Conservation (phyloP, 2,797 vertebrate species). For the Podargus strigoides region DNA sequence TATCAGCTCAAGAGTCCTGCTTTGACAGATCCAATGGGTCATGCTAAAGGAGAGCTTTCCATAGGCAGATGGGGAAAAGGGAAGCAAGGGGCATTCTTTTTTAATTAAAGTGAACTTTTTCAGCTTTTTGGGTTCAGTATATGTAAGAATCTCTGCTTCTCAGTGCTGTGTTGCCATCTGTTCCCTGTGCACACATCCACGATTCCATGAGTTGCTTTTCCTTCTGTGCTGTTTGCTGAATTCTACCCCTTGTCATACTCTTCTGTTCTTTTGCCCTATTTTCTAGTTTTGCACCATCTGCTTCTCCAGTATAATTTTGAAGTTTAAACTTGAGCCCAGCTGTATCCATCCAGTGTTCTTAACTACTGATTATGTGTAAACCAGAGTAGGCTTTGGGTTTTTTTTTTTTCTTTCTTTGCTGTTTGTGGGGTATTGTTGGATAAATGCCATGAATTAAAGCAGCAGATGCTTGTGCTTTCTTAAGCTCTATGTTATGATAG, state of each 20-base stretch:
- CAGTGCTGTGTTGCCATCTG: conserved; percentile 28
- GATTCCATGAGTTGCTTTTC: background rate
- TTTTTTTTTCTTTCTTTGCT: background rate
- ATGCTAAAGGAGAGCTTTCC: background rate
- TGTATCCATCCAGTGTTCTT: background rate
- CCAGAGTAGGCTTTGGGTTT: background rate
- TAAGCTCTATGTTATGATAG: rapidly evolving
- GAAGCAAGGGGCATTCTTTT: conserved; percentile 15
- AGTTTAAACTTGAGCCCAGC: conserved; percentile 17
- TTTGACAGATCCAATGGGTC: background rate
- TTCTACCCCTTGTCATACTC: background rate
- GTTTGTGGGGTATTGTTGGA: background rate
- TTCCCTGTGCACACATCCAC: background rate
- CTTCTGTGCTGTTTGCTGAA: background rate
- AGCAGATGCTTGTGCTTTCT: background rate
- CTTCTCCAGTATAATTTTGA: background rate
- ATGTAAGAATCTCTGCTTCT: conserved; percentile 1
- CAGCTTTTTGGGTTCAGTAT: background rate
- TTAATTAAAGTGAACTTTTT: background rate
- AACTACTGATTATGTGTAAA: background rate
- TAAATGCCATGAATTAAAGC: background rate
- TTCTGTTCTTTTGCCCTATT: background rate
- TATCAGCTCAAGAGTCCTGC: background rate
- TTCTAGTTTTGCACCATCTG: conserved; percentile 21
- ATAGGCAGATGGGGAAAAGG: conserved; percentile 31